phyloP scores from a whole-genome alignment of 2,113 vertebrate species.

The Pyxicephalus adspersus region DNA sequence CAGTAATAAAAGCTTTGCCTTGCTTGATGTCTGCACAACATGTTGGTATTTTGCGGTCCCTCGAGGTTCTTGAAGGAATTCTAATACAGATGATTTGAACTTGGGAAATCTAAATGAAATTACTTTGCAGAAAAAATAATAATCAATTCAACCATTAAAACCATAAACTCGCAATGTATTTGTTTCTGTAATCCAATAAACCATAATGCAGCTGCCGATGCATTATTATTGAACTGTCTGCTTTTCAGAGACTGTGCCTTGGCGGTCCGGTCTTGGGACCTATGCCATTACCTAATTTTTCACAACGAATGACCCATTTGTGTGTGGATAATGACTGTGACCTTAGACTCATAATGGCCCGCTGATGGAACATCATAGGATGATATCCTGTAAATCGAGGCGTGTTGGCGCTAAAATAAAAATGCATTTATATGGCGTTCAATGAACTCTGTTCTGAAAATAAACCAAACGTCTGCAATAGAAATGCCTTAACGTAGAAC shows the following conservation, averaged over 20 bases:
- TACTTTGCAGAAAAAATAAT: neutral
- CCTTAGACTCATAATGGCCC: conserved; percentile 10
- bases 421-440: neutral
- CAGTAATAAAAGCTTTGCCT: too few species aligned
- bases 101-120: neutral
- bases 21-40: too few species aligned
- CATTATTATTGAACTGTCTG: conserved; percentile 39
- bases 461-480: too few species aligned
- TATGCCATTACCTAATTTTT: conserved; percentile 17
- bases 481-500: too few species aligned
- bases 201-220: conserved; percentile 18
- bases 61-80: neutral
- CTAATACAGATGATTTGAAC: neutral
- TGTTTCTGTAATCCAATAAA: conserved; percentile 29
- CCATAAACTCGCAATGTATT: conserved; percentile 6
- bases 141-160: conserved; percentile 30
- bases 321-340: conserved; percentile 23
- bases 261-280: neutral
- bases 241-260: neutral
- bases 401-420: neutral
- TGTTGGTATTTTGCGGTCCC: too few species aligned
- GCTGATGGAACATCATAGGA: conserved; percentile 1
- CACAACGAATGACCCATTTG: conserved; percentile 6
- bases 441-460: neutral
- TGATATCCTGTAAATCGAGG: neutral